Evolutionary conservation across 1,140 invertebrate genomes (phyloP).

Genomic region (Ptiloglossa arizonensis): DNA sequence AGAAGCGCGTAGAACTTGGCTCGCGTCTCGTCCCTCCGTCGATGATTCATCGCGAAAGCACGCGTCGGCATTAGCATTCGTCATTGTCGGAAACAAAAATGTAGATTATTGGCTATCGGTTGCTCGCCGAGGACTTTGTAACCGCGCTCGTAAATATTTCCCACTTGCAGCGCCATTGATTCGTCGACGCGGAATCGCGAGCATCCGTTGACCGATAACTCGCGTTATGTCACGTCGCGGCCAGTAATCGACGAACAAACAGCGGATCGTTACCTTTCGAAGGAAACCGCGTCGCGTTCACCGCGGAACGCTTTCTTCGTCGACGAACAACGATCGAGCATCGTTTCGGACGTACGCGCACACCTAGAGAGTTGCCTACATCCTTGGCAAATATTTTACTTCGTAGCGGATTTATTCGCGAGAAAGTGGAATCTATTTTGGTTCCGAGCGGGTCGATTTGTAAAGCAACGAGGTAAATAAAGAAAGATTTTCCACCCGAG

Average conservation of each 20-base stretch:
- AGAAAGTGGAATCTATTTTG: too few species aligned
- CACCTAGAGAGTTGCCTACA: too few species aligned
- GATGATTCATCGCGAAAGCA: constrained; percentile 53
- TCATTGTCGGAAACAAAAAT: constrained; percentile 46
- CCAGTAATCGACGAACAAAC: constrained; percentile 47
- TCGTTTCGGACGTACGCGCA: too few species aligned
- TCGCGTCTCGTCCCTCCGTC: constrained; percentile 19
- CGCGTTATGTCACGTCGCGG: constrained; percentile 45
- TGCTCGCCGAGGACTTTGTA: constrained; percentile 56
- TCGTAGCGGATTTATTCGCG: too few species aligned
- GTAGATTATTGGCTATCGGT: constrained; percentile 60
- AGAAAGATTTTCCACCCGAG: too few species aligned
- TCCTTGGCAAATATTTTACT: too few species aligned
- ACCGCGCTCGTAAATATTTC: constrained; percentile 58
- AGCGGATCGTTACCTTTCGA: constrained; percentile 42
- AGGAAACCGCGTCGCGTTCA: not conserved
- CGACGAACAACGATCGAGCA: too few species aligned
- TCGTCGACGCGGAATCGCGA: constrained; percentile 6
- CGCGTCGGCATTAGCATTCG: constrained; percentile 26
- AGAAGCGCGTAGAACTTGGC: not conserved
- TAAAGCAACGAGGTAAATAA: too few species aligned
- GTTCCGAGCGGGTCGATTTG: too few species aligned
- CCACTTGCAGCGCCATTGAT: constrained; percentile 48
- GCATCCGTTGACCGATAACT: constrained; percentile 48
- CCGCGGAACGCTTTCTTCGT: not conserved